Percentiles rank a stretch among this genome's conserved stretches.
These are phyloP conservation scores for Drosophila pegasa DNA, from an alignment of 2,888 invertebrate genomes.

Conservation along the genomic window DNA sequence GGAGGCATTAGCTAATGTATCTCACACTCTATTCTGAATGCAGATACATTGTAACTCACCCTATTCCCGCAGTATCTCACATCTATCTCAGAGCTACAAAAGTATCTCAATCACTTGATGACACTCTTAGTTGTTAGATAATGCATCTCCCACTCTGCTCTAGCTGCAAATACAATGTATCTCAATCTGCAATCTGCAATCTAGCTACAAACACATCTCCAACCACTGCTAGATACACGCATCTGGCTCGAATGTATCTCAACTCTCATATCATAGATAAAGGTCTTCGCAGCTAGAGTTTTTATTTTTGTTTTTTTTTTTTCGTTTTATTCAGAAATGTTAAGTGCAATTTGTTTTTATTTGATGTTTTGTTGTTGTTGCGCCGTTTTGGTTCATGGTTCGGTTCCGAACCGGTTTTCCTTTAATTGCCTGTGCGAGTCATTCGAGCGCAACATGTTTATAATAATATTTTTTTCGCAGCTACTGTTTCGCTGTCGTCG, in stretches of 20 bases:
- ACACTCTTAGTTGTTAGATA: too few relatives aligned
- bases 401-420: conserved; percentile 53
- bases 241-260: not conserved
- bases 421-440: conserved; percentile 36
- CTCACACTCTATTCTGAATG: too few relatives aligned
- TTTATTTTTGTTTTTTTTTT: not conserved
- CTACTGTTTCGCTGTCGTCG: conserved; percentile 52
- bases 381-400: conserved; percentile 50
- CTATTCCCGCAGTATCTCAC: too few relatives aligned
- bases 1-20: not conserved
- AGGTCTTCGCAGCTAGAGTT: not conserved
- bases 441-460: conserved; percentile 63
- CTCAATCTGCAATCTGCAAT: not conserved
- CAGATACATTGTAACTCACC: too few relatives aligned
- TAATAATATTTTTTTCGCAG: conserved; percentile 55
- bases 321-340: conserved; percentile 6
- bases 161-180: not conserved
- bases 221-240: too few relatives aligned
- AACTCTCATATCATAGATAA: not conserved
- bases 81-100: too few relatives aligned
- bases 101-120: too few relatives aligned
- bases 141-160: not conserved
- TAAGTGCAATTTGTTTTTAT: conserved; percentile 22
- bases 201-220: too few relatives aligned
- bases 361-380: conserved; percentile 6